Base-by-base conservation (phyloP, 2,113 vertebrate species). In the Fulica atra region DNA sequence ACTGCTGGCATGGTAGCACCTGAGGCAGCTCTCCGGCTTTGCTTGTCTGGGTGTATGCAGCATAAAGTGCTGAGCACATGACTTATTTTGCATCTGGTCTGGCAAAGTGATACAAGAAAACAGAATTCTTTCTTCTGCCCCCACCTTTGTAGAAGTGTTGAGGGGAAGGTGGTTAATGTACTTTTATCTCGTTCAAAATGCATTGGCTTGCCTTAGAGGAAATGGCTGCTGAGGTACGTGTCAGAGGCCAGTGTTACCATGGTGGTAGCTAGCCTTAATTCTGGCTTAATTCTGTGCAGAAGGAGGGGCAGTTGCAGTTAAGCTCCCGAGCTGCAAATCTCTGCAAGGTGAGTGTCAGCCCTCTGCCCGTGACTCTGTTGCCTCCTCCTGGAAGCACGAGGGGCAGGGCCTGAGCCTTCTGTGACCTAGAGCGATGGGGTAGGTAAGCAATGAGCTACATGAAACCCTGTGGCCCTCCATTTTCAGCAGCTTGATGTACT, bases 201-300 rank as follows among this genome's bases (percentile, higher is more conserved):
- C 69, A 26, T 24, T 12, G 7, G 10, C 29, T 57, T 80, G 63
- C 25, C 42, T 10, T 5, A 5, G 69, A 74, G 73, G 73, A 93
- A 92, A 91, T 92, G 88, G 92, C 92, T 91, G 82, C 88, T 68
- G 29, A 5, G 61, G 85, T 90, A 93, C 63, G 44, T 93, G 95
- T 88, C 0, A 0, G 42, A 73, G 69, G 72, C 76, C 0, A 1
- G 44, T 13, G 33, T 12, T 8, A 4, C 60, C 63, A 93, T 93
- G 91, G 91, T 93, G 93, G 83, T 74, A 54, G 70, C 66, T 25
- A 15, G 53, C 88, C 96, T 95, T 96, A 96, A 95, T 95, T 95
- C 96, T 95, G 86, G 82, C 88, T 95, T 96, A 96, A 92, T 69
- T 86, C 82, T 64, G 1, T 33, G 46, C 0, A 1, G 76, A 88